Base-by-base conservation (phyloP, 2,113 vertebrate genomes). In the Otis tarda region DNA sequence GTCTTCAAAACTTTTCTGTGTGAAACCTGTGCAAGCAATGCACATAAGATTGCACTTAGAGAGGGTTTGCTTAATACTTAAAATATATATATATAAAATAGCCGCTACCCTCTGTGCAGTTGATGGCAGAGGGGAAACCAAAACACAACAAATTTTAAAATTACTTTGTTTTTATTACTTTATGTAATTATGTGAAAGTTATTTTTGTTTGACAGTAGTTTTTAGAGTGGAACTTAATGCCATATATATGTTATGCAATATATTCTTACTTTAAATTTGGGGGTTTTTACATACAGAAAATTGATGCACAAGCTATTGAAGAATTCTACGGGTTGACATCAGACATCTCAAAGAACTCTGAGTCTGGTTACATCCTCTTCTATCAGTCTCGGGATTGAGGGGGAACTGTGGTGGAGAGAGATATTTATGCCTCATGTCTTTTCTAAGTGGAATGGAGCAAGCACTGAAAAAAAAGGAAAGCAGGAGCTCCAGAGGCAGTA, bases 321-420 rank as follows among this genome's bases (percentile, higher is more conserved):
- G 98, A 98, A 97, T 98, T 98, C 98, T 98, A 98, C 90, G 98
- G 98, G 97, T 98, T 98, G 97, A 98, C 98, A 33, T 98, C 98
- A 61, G 98, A 98, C 94, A 98, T 98, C 97, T 98, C 98, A 57
- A 98, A 98, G 97, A 98, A 98, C 98, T 98, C 98, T 47, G 98
- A 98, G 87, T 98, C 98, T 94, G 98, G 98, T 84, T 98, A 98
- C 97, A 98, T 98, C 93, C 98, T 98, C 96, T 98, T 98, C 97
- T 98, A 98, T 96, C 98, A 98, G 96, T 98, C 98, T 95, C 98
- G 98, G 63, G 98, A 98, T 93, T 98, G 98, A 98, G 80, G 53
- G 82, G 43, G 81, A 95, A 73, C 92, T 65, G 60, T 19, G 39
- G 80, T 30, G 91, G 94, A 96, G 96, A 95, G 93, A 97, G 74